These are phyloP conservation scores for Erythrocebus patas DNA, from an alignment of 2,113 vertebrate genomes.

Conservation along the genomic window DNA sequence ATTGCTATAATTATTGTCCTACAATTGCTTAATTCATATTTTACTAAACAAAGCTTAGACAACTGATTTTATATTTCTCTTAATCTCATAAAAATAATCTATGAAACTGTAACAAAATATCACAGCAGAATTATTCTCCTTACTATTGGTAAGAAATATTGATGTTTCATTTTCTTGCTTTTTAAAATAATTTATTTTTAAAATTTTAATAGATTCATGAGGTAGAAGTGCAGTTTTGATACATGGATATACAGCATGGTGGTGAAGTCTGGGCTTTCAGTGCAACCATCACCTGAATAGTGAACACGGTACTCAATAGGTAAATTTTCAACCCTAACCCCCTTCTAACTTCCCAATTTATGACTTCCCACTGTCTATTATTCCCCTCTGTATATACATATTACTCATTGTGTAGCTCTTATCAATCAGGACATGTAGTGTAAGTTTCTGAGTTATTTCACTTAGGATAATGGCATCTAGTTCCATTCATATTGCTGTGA, in stretches of 20 bases:
- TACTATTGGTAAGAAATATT: neutral
- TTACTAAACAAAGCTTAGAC: neutral
- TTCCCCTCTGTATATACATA: neutral
- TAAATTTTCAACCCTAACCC: neutral
- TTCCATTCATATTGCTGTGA: neutral
- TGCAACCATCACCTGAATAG: neutral
- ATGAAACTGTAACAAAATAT: neutral
- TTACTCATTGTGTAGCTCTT: neutral
- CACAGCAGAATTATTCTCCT: neutral
- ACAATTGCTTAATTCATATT: neutral
- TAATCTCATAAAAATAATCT: neutral
- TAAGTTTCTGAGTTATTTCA: neutral
- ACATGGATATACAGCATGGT: neutral
- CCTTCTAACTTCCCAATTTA: neutral
- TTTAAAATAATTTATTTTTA: neutral
- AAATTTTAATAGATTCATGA: neutral
- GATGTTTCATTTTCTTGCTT: neutral
- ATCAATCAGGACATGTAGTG: neutral
- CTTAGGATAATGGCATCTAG: neutral
- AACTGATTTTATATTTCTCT: neutral
- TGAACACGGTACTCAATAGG: neutral
- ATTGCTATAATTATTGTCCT: neutral
- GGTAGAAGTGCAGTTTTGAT: neutral
- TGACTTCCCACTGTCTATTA: neutral
- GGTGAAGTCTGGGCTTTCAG: neutral